Evolutionary conservation across 2,888 invertebrate species (phyloP).

Genomic region (Craniophora ligustri): DNA sequence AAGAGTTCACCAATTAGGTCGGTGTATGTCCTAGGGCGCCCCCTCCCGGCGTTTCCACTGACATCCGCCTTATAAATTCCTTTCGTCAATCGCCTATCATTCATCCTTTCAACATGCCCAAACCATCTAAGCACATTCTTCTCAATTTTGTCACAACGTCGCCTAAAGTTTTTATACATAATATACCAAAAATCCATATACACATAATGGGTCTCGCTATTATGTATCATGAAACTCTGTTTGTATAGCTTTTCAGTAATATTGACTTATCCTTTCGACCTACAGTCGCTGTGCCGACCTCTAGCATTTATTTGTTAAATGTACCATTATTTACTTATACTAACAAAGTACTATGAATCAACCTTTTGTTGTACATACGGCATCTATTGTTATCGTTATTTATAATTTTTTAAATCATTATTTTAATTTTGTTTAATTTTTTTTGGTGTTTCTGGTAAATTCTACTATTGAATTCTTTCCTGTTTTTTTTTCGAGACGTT

Average conservation of each 20-base stretch:
- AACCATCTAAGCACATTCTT: too few relatives aligned
- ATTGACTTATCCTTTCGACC: conserved; percentile 34
- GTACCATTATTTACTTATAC: conserved; percentile 31
- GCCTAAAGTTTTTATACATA: background rate
- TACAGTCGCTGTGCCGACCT: conserved; percentile 37
- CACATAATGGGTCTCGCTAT: conserved; percentile 7
- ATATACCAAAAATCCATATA: conserved; percentile 5
- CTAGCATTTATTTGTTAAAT: conserved; percentile 20
- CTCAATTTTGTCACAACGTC: too few relatives aligned
- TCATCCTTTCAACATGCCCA: too few relatives aligned
- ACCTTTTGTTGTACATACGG: conserved; percentile 21
- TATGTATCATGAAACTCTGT: conserved; percentile 7
- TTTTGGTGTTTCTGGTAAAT: background rate
- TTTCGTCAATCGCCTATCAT: too few relatives aligned
- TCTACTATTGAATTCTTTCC: too few relatives aligned
- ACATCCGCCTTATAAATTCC: too few relatives aligned
- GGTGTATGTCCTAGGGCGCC: too few relatives aligned
- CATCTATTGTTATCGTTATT: conserved; percentile 24
- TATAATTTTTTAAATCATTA: conserved; percentile 12
- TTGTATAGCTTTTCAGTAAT: conserved; percentile 31
- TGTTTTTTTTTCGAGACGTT: too few relatives aligned
- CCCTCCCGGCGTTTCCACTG: too few relatives aligned
- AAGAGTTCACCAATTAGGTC: too few relatives aligned
- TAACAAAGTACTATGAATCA: conserved; percentile 47
- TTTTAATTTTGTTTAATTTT: conserved; percentile 18